Evolutionary conservation across 2,888 invertebrate genomes (phyloP).

Genomic region (Drosophila testacea): DNA sequence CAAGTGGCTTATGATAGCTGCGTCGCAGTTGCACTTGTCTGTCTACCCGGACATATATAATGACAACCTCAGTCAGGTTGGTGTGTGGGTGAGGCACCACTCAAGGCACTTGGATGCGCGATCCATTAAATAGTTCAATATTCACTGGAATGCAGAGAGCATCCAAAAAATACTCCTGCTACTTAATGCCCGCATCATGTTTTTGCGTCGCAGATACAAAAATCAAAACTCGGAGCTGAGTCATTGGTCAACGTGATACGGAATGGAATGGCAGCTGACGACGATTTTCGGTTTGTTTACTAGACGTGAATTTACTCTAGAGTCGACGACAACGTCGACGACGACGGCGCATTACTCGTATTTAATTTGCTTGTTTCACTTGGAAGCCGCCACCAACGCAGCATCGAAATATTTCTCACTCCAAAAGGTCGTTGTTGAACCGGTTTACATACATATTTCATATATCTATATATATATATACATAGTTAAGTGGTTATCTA

Average conservation of each 20-base stretch:
- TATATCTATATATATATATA: slow-evolving; percentile 15
- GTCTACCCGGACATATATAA: slow-evolving; percentile 12
- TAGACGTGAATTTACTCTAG: slow-evolving; percentile 37
- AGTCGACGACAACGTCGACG: slow-evolving; percentile 13
- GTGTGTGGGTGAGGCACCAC: slow-evolving; percentile 57
- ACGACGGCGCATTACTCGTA: slow-evolving; percentile 28
- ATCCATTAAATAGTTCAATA: slow-evolving; percentile 58
- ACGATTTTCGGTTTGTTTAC: slow-evolving; percentile 37
- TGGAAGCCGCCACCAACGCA: slow-evolving; percentile 70
- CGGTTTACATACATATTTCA: slow-evolving; percentile 57
- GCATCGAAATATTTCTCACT: slow-evolving; percentile 66
- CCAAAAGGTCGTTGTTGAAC: slow-evolving; percentile 72
- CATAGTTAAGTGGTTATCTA: slow-evolving; percentile 21
- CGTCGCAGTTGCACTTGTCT: slow-evolving; percentile 43
- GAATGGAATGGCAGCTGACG: neutral
- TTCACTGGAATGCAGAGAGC: slow-evolving; percentile 57
- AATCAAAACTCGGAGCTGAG: slow-evolving; percentile 25
- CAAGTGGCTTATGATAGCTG: slow-evolving; percentile 58
- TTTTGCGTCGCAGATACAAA: slow-evolving; percentile 64
- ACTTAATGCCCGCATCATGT: slow-evolving; percentile 35
- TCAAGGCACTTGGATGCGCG: slow-evolving; percentile 33
- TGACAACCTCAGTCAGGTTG: neutral
- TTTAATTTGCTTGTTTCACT: slow-evolving; percentile 50
- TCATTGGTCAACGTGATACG: slow-evolving; percentile 45
- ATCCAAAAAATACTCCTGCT: slow-evolving; percentile 54